phyloP scores from a whole-genome alignment of 2,113 vertebrate genomes.

The Platichthys flesus region DNA sequence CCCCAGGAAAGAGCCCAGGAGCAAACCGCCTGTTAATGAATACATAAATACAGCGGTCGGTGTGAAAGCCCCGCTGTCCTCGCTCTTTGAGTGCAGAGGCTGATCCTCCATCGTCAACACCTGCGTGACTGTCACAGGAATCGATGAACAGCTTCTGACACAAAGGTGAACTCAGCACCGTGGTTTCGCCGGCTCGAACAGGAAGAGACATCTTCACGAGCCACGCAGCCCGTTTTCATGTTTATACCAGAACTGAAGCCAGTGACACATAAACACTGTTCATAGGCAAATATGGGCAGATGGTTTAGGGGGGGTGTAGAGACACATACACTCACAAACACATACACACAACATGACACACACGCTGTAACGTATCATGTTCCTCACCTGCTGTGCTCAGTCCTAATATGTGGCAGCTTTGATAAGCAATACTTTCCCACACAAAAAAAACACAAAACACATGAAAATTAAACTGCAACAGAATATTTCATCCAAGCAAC shows the following conservation, averaged over 20 bases:
- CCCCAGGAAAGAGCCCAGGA: constrained; percentile 41
- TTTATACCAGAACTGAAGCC: neutral
- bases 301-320: constrained; percentile 19
- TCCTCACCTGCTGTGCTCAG: neutral
- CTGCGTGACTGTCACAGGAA: constrained; percentile 61
- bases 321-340: neutral
- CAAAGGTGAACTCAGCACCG: constrained; percentile 51
- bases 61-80: constrained; percentile 49
- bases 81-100: constrained; percentile 48
- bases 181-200: constrained; percentile 24
- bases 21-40: constrained; percentile 61
- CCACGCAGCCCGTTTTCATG: constrained; percentile 22
- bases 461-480: neutral
- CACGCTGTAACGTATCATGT: neutral
- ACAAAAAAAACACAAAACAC: neutral
- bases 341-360: neutral
- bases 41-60: constrained; percentile 65
- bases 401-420: neutral
- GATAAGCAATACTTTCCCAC: neutral
- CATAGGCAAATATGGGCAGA: constrained; percentile 15
- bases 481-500: neutral
- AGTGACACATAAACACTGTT: constrained; percentile 11
- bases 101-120: constrained; percentile 67
- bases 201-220: constrained; percentile 35
- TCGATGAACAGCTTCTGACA: constrained; percentile 61